Evolutionary conservation across 2,113 vertebrate genomes (phyloP).

Genomic region (Sphyrna mokarran): DNA sequence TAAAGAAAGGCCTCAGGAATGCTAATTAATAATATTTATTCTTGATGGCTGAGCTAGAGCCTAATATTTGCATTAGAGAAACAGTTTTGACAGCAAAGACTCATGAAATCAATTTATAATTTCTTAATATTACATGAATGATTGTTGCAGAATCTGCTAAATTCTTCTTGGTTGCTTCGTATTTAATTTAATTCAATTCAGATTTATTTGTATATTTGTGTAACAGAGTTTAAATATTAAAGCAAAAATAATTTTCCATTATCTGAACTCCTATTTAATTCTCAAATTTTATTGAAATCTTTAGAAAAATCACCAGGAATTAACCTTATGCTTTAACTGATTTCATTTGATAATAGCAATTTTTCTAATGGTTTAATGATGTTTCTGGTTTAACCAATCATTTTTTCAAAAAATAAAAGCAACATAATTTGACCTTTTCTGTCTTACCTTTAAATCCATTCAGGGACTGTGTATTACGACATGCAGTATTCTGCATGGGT

Average conservation of each 20-base stretch:
- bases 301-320: neutral
- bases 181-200: neutral
- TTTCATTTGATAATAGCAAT: neutral
- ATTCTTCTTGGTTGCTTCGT: neutral
- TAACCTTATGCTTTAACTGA: neutral
- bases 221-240: neutral
- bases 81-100: too few relatives aligned
- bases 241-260: neutral
- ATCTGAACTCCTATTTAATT: neutral
- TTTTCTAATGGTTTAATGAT: neutral
- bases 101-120: neutral
- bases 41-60: too few relatives aligned
- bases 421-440: neutral
- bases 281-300: neutral
- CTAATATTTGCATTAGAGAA: too few relatives aligned
- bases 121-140: neutral
- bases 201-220: neutral
- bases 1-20: too few relatives aligned
- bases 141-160: neutral
- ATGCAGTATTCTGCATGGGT: too few relatives aligned
- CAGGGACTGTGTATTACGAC: neutral
- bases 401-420: neutral
- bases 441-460: conserved; percentile 15
- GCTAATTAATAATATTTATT: too few relatives aligned
- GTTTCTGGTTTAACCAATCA: neutral